Conservation (phyloP, 2,113 vertebrate genomes). For the Halichoeres trimaculatus region DNA sequence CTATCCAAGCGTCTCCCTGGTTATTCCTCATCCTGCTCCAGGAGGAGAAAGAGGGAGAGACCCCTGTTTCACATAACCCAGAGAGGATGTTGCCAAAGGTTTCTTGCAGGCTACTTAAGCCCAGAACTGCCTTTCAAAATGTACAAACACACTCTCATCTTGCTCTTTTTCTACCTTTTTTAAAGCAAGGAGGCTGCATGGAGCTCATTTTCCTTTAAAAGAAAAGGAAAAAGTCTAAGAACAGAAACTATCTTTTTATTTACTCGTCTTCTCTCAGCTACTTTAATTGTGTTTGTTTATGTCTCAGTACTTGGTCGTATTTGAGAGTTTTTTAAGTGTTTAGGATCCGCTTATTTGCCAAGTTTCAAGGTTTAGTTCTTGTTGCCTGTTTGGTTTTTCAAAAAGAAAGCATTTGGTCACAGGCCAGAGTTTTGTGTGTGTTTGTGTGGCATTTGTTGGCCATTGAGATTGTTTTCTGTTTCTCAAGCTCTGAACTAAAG, state of each 20-base stretch:
- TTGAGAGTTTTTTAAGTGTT: slow-evolving; percentile 28
- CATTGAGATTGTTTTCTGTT: slow-evolving; percentile 33
- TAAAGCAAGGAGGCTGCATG: slow-evolving; percentile 24
- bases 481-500: slow-evolving; percentile 50
- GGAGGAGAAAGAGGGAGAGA: slow-evolving; percentile 26
- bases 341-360: slow-evolving; percentile 7
- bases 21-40: slow-evolving; percentile 32
- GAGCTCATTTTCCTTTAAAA: slow-evolving; percentile 25
- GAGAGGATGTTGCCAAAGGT: slow-evolving; percentile 1
- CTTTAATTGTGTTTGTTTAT: slow-evolving; percentile 23
- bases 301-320: slow-evolving; percentile 27
- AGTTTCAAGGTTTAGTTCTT: slow-evolving; percentile 59
- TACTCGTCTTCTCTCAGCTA: slow-evolving; percentile 25
- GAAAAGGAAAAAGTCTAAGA: slow-evolving; percentile 43
- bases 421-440: slow-evolving; percentile 8
- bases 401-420: slow-evolving; percentile 14
- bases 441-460: slow-evolving; percentile 14
- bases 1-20: slow-evolving; percentile 39
- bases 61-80: slow-evolving; percentile 21
- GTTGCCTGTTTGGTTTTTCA: neutral
- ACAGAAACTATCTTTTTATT: slow-evolving; percentile 24
- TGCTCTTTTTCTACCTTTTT: slow-evolving; percentile 13
- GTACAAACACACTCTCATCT: slow-evolving; percentile 4
- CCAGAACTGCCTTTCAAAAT: slow-evolving; percentile 1
- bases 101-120: slow-evolving; percentile 15